These are phyloP conservation scores for Strongylocentrotus purpuratus DNA, from an alignment of 35 echinoderm and acorn worm genomes.

Conservation along the genomic window DNA sequence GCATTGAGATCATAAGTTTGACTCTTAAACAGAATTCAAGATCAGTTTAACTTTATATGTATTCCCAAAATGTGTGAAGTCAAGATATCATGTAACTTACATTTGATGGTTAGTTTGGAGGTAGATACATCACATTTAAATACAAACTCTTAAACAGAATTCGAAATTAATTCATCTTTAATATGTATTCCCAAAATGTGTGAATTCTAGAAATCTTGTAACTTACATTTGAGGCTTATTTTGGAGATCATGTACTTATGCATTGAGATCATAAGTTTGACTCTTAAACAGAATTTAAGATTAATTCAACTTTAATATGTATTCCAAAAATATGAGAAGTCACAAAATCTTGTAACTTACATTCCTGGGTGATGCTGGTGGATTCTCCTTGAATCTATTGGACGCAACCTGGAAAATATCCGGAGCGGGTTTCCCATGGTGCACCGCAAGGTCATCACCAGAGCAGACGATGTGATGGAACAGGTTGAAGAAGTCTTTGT, in stretches of 20 bases:
- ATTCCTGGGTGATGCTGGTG: conserved; percentile 56
- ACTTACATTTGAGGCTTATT: conserved; percentile 30
- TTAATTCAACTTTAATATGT: not conserved
- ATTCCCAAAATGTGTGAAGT: too few relatives aligned
- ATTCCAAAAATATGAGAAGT: too few relatives aligned
- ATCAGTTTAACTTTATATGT: not conserved
- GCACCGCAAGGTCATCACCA: conserved; percentile 87
- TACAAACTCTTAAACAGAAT: not conserved
- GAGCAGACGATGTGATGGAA: conserved; percentile 97
- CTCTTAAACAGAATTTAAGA: too few relatives aligned
- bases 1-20: not conserved
- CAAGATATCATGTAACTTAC: not conserved
- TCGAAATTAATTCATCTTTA: not conserved
- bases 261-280: too few relatives aligned
- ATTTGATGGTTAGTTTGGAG: not conserved
- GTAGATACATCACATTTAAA: not conserved
- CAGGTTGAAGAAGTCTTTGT: conserved; percentile 85
- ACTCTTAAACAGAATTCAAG: too few relatives aligned
- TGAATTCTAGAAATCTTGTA: not conserved
- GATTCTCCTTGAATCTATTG: conserved; percentile 64
- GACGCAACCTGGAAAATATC: conserved; percentile 78
- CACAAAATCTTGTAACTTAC: not conserved
- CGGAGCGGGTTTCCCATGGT: conserved; percentile 87
- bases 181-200: not conserved
- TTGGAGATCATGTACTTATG: too few relatives aligned